phyloP scores from a whole-genome alignment of 2,888 invertebrate species.

The Malthinus flaveolus region DNA sequence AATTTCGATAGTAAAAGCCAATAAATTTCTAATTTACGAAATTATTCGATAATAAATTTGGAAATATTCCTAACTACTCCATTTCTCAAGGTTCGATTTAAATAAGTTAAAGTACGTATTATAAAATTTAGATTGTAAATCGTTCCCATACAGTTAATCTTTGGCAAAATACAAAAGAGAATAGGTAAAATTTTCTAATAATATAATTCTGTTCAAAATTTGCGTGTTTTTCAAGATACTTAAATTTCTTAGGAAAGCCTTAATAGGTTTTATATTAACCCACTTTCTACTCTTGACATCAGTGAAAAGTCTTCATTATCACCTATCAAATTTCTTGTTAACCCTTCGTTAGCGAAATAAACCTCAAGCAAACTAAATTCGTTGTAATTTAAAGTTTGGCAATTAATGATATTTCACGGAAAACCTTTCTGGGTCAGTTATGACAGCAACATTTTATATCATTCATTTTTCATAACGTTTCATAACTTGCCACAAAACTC shows the following conservation, averaged over 20 bases:
- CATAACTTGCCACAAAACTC: background rate
- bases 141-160: no score
- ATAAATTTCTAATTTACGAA: no score
- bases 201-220: background rate
- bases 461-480: conserved; percentile 13
- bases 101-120: no score
- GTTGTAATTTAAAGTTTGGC: conserved; percentile 18
- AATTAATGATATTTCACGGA: conserved; percentile 22
- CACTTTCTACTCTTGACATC: conserved; percentile 20
- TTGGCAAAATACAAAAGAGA: no score
- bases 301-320: conserved; percentile 21
- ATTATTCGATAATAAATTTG: no score
- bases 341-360: conserved; percentile 5
- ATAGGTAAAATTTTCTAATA: no score
- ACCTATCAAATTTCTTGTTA: conserved; percentile 15
- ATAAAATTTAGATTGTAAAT: no score
- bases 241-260: conserved; percentile 7
- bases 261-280: conserved; percentile 16
- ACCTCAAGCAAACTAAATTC: background rate
- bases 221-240: conserved; percentile 3
- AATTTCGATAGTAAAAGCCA: no score
- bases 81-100: no score
- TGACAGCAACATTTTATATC: conserved; percentile 4
- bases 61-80: no score
- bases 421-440: conserved; percentile 3